phyloP scores from a whole-genome alignment of 2,113 vertebrate species.

The Chelonoidis abingdonii region DNA sequence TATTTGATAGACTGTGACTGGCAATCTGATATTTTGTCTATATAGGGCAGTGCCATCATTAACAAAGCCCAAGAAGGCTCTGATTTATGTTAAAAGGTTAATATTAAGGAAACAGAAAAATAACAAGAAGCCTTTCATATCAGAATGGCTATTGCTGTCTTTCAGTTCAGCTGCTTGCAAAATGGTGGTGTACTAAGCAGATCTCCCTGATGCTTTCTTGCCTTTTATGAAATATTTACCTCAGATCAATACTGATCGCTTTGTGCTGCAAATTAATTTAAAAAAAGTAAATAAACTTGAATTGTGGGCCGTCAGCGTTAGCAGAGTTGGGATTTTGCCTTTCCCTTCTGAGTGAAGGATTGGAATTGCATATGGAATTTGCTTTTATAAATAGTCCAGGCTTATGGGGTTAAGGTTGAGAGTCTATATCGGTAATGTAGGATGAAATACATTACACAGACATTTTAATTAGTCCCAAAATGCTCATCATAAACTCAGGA shows the following conservation, averaged over 20 bases:
- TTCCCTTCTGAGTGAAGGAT: not conserved
- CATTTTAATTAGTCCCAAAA: slow-evolving; percentile 11
- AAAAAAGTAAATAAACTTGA: not conserved
- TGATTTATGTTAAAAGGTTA: accelerated
- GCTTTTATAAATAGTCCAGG: not conserved
- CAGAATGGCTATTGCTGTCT: accelerated
- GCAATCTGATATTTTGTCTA: accelerated
- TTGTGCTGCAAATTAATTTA: not conserved
- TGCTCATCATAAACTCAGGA: not conserved
- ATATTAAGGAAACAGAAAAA: not conserved
- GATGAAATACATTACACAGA: not conserved
- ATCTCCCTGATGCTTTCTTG: not conserved
- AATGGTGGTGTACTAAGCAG: not conserved
- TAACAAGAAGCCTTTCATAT: not conserved
- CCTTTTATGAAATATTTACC: not conserved
- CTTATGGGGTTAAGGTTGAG: not conserved
- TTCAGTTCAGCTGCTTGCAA: not conserved
- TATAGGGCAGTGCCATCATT: not conserved
- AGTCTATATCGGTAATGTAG: not conserved
- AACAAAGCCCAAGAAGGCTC: not conserved
- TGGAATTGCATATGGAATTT: not conserved
- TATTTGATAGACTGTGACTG: not conserved
- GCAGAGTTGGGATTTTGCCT: not conserved
- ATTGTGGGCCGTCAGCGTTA: accelerated
- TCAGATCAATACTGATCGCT: not conserved